Evolutionary conservation across 1,140 invertebrate species (phyloP).

Genomic region (Lepidurus apus): DNA sequence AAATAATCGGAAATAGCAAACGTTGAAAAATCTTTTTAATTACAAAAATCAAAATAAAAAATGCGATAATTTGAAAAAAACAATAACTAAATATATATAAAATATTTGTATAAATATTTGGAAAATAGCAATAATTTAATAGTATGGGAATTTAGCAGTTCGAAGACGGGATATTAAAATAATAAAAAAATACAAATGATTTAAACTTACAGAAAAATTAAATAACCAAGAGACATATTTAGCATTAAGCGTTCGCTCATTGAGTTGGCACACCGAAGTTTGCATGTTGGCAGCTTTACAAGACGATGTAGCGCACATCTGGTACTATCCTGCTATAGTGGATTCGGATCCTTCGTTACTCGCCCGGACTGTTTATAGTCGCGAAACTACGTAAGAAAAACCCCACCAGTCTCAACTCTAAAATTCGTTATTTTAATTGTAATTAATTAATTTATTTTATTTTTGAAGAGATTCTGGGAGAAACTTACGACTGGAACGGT

Average conservation of each 20-base stretch:
- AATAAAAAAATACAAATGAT: no score
- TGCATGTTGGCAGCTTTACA: conserved; percentile 79
- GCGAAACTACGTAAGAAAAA: conserved; percentile 28
- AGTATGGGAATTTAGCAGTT: no score
- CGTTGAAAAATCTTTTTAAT: no score
- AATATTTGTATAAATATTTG: no score
- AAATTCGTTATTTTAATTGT: not conserved
- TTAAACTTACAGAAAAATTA: no score
- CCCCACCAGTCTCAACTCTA: not conserved
- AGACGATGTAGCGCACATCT: conserved; percentile 74
- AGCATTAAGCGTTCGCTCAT: conserved; percentile 54
- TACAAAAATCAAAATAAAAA: no score
- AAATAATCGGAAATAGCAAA: no score
- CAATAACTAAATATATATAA: no score
- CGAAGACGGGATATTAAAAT: no score
- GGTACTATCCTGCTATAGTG: conserved; percentile 63
- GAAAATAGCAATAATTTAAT: no score
- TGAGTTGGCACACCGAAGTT: conserved; percentile 73
- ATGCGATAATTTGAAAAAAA: no score
- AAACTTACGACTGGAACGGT: conserved; percentile 67
- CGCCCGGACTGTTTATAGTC: conserved; percentile 22
- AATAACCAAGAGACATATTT: not conserved
- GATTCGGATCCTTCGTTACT: conserved; percentile 10
- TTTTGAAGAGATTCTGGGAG: conserved; percentile 67
- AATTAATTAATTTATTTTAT: conserved; percentile 33